Evolutionary conservation across 2,797 vertebrate species (phyloP).

Genomic region (Carcharodon carcharias): DNA sequence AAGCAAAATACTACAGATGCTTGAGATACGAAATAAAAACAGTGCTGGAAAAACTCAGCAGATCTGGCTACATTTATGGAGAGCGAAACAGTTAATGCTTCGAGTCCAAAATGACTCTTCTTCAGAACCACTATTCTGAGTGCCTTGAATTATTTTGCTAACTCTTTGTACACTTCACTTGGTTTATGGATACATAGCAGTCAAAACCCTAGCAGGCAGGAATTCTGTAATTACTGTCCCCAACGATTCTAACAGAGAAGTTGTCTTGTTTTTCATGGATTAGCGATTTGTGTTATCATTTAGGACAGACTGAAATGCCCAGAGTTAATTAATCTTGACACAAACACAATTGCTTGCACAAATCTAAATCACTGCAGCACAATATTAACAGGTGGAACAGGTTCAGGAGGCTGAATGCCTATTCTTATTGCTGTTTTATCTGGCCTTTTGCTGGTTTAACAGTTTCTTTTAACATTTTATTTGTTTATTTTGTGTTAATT

Average conservation of each 20-base stretch:
- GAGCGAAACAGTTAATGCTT: too few relatives aligned
- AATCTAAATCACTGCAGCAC: background rate
- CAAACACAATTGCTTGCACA: background rate
- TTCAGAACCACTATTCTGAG: background rate
- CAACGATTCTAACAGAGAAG: too few relatives aligned
- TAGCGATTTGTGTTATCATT: background rate
- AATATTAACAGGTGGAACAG: background rate
- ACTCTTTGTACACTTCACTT: background rate
- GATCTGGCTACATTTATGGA: too few relatives aligned
- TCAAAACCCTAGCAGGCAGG: too few relatives aligned
- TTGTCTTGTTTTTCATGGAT: background rate
- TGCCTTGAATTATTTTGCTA: background rate
- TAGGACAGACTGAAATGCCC: background rate
- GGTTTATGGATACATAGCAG: too few relatives aligned
- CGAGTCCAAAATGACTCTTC: too few relatives aligned
- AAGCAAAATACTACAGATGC: too few relatives aligned
- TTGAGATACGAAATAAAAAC: too few relatives aligned
- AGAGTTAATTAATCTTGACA: background rate
- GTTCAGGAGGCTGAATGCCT: background rate
- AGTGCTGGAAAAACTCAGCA: too few relatives aligned
- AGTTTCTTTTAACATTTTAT: background rate
- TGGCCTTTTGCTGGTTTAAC: background rate
- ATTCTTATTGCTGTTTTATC: background rate
- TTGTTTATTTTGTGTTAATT: background rate
- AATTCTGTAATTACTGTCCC: too few relatives aligned